phyloP scores from a whole-genome alignment of 2,797 vertebrate species.

The Amazonetta brasiliensis region DNA sequence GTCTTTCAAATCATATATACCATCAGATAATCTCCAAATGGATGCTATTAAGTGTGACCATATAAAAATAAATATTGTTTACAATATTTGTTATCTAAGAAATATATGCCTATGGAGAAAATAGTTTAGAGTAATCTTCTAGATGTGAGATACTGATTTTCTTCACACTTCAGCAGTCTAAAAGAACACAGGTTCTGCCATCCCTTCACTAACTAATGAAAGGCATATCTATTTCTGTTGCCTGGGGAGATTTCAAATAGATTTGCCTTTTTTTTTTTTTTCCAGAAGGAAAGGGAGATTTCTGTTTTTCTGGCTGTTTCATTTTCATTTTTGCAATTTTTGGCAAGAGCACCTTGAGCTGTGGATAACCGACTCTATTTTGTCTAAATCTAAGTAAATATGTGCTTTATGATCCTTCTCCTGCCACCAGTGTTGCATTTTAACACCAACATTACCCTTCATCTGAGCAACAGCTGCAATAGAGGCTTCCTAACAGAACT shows the following conservation, averaged over 20 bases:
- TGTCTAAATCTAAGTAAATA: background rate
- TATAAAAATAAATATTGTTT: background rate
- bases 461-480: background rate
- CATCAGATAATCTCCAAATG: background rate
- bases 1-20: background rate
- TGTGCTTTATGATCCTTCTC: background rate
- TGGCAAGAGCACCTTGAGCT: slow-evolving; percentile 7
- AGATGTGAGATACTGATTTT: background rate
- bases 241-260: background rate
- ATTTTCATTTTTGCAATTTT: background rate
- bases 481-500: background rate
- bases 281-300: background rate
- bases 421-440: background rate
- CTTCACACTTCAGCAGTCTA: background rate
- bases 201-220: background rate
- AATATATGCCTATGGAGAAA: background rate
- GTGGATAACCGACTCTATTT: background rate
- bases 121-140: background rate
- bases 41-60: background rate
- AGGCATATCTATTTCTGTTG: background rate
- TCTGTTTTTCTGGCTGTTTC: background rate
- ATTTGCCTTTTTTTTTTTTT: background rate
- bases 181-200: background rate
- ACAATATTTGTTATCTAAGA: background rate
- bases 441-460: background rate